Base-by-base conservation (phyloP, 2,888 invertebrate species). In the Dimorphilus gyrociliatus region DNA sequence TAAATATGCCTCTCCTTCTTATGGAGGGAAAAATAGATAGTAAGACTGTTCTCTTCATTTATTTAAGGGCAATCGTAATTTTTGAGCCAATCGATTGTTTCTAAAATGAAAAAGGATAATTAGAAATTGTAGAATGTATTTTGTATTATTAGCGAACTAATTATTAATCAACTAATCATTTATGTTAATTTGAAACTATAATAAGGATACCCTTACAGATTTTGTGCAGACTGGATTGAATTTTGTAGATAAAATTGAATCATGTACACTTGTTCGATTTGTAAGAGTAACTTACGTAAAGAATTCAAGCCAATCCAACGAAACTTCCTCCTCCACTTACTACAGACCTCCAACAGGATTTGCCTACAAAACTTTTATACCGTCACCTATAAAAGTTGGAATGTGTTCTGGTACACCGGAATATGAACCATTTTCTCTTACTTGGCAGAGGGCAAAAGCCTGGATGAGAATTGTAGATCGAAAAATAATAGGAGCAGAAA, bases 161-260 rank as follows among this genome's bases (percentile, higher is more conserved):
- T n/a, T n/a, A n/a, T n/a, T n/a, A n/a, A n/a, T n/a, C n/a, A n/a
- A n/a, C n/a, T n/a, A n/a, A n/a, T n/a, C n/a, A n/a, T n/a, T n/a
- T n/a, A n/a, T n/a, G n/a, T n/a, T n/a, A n/a, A n/a, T n/a, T n/a
- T n/a, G n/a, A n/a, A n/a, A n/a, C n/a, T n/a, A n/a, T n/a, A n/a
- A n/a, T n/a, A n/a, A n/a, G n/a, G n/a, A n/a, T n/a, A n/a, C 13
- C 7, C 29, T 34, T 30, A 10, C 37, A 43, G 43, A 29, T 10
- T 33, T 35, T 16, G 40, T 43, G n/a, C 38, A 40, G 29, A 42
- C 43, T 7, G 43, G 43, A 12, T 35, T 40, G 5, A 43, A 43
- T 25, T 43, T 43, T 29, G 35, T 42, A 12, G 41, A 43, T 33
- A 43, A 43, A 19, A 35, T 42, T 8, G 43, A 43, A 33, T 41